Evolutionary conservation across 2,113 vertebrate genomes (phyloP), one percentile per base, ranked within the genome.

Genomic region (Clarias gariepinus): DNA sequence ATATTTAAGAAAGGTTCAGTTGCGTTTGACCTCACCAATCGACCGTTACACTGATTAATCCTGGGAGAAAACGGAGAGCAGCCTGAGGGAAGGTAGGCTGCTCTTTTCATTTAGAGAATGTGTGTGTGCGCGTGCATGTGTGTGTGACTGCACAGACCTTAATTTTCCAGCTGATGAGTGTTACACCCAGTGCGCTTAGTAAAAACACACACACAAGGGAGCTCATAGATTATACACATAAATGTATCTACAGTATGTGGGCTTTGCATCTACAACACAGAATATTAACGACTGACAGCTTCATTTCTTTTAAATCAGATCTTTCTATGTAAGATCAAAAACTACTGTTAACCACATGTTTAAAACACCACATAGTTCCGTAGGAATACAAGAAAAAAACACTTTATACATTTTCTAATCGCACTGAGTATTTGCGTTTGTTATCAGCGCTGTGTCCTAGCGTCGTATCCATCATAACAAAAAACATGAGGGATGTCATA

Each of bases 1-100:
- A 23, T 4, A 74, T 11, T 47, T 19, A 74, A 28, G 76, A 60
- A 30, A 58, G 73, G 77, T 19, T 82, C 47, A 47, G n/a, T 88
- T 88, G 85, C 83, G 79, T 78, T 84, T 86, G 88, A 84, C 86
- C 88, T 88, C 82, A 68, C 74, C 63, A 90, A 79, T 80, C 85
- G 78, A 90, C 85, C 80, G 79, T 61, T 52, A 87, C 82, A 89
- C 89, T 88, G 87, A 89, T 86, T 86, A 90, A 82, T 88, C 88
- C 82, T 84, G 84, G 23, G 68, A 81, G 87, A 78, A 83, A 28
- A 64, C 73, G 41, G 73, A 85, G 55, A 64, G 68, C 73, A 82
- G 89, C 85, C 89, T 71, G 78, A 90, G 85, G 60, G 81, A 81
- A 90, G 77, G 71, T 84, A 81, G 81, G 86, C 61, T 87, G 60